These are phyloP conservation scores for Drosophila incognita DNA, from an alignment of 2,888 invertebrate genomes.

Conservation along the genomic window DNA sequence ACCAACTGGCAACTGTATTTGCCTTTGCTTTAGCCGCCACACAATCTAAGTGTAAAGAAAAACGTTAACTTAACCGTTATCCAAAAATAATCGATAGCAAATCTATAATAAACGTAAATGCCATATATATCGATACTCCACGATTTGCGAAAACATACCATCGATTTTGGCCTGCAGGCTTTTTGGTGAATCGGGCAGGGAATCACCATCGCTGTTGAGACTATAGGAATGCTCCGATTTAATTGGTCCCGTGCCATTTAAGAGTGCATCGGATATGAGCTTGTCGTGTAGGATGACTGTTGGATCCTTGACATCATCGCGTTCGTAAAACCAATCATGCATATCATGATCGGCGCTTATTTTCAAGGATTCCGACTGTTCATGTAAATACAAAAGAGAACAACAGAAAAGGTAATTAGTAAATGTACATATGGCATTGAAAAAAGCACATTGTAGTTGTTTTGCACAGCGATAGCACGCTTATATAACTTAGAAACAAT, in stretches of 20 bases:
- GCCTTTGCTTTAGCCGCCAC: conserved; percentile 39
- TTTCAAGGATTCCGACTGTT: conserved; percentile 88
- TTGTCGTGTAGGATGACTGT: conserved; percentile 94
- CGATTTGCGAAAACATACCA: conserved; percentile 85
- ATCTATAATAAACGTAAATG: background rate
- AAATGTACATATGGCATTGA: conserved; percentile 63
- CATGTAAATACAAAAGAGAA: conserved; percentile 74
- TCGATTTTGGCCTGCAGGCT: conserved; percentile 89
- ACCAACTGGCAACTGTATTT: conserved; percentile 76
- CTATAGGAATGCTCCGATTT: conserved; percentile 98
- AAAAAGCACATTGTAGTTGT: conserved; percentile 49
- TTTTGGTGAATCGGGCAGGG: conserved; percentile 89
- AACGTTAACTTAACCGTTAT: conserved; percentile 40
- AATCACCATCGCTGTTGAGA: conserved; percentile 90
- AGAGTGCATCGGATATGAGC: conserved; percentile 89
- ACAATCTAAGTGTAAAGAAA: conserved; percentile 21
- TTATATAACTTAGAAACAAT: conserved; percentile 73
- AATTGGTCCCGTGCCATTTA: conserved; percentile 91
- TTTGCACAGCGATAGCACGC: conserved; percentile 67
- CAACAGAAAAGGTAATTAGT: conserved; percentile 62
- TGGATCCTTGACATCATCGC: conserved; percentile 88
- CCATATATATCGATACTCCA: conserved; percentile 29
- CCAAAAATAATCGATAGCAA: conserved; percentile 41
- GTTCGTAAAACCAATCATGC: conserved; percentile 89
- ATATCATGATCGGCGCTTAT: conserved; percentile 88